Evolutionary conservation across 2,113 vertebrate species (phyloP), one percentile per base, ranked within the genome.

Genomic region (Sitta europaea): DNA sequence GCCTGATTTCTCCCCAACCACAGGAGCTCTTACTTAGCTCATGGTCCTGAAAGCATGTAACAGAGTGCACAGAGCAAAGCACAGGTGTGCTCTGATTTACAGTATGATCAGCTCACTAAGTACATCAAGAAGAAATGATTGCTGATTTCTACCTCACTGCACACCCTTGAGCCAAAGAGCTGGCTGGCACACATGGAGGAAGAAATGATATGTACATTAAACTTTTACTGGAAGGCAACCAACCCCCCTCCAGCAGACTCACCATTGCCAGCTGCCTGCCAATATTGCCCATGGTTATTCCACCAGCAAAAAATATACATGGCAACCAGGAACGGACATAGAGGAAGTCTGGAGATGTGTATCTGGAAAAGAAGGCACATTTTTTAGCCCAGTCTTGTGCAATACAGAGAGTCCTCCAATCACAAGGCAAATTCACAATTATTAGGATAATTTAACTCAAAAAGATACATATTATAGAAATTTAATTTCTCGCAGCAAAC

Each of bases 261-360:
- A 99, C 99, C 99, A 99, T 98, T 78, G 99, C 99, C 86, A 99
- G 97, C 82, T 99, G 99, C 54, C 99, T 98, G 84, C 99, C 99
- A 23, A 99, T 99, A 93, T 99, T 99, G 83, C 99, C 99, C 98
- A 99, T 99, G 7, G 99, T 99, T 96, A 99, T 99, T 88, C 99
- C 99, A 79, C 99, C 99, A 47, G 99, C 99, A 97, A 99, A 99
- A 98, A 99, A 99, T 98, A 99, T 99, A 92, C 99, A 99, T 4
- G 99, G 99, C 78, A 99, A 97, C 99, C 99, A 99, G 88, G 99
- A 99, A 57, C 99, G 99, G 62, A 99, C 99, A 93, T 99, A 99
- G 24, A 99, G 98, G 91, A 99, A 99, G 83, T 99, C 99, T 81
- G 99, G 99, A 88, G 98, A 99, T 0, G 99, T 99, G 57, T 99